phyloP scores from a whole-genome alignment of 2,113 vertebrate species.

The Apus apus region DNA sequence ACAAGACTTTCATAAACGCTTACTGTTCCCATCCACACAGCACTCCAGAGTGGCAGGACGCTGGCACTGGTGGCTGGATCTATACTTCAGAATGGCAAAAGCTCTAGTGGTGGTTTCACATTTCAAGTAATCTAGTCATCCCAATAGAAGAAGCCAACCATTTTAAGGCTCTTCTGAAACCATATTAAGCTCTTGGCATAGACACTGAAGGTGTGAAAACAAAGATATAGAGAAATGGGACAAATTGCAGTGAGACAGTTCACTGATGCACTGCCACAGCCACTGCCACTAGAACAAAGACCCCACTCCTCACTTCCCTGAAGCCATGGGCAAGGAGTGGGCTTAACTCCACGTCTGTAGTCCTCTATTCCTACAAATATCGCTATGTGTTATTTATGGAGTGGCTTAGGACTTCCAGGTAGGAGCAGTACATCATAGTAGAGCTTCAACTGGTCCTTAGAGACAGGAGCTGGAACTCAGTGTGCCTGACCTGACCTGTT shows the following conservation, averaged over 20 bases:
- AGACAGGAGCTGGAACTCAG: conserved; percentile 20
- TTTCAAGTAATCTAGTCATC: neutral
- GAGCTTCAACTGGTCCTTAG: neutral
- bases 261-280: neutral
- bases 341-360: neutral
- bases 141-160: neutral
- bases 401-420: neutral
- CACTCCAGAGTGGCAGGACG: neutral
- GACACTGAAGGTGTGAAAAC: neutral
- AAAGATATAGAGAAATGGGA: neutral
- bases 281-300: neutral
- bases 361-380: neutral
- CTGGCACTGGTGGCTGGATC: rapidly evolving
- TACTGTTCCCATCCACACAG: neutral
- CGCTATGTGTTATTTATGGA: neutral
- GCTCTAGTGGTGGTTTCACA: neutral
- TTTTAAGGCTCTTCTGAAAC: neutral
- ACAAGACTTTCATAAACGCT: neutral
- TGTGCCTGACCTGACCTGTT: conserved; percentile 27
- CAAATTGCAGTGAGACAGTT: neutral
- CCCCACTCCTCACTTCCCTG: neutral
- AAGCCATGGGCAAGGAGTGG: neutral
- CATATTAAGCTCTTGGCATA: neutral
- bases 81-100: neutral
- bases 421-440: neutral